phyloP scores from a whole-genome alignment of 2,797 vertebrate species.

The Emys orbicularis region DNA sequence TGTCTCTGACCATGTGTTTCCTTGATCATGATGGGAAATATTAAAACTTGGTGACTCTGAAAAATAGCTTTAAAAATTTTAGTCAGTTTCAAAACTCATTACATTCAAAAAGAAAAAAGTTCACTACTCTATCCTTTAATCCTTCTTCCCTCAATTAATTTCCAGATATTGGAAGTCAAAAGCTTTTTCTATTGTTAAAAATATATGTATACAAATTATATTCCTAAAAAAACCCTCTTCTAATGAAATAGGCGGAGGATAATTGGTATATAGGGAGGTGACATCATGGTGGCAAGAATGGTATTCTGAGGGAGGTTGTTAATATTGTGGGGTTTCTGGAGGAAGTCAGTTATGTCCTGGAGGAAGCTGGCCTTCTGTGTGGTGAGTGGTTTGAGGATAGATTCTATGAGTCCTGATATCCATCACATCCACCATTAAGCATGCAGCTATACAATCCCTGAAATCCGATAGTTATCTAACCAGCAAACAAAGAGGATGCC shows the following conservation, averaged over 20 bases:
- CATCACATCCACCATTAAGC: no score
- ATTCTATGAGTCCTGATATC: no score
- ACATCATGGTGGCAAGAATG: no score
- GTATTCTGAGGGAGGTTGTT: no score
- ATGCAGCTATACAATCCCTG: no score
- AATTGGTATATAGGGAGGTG: no score
- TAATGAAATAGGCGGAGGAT: conserved; percentile 18
- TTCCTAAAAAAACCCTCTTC: neutral
- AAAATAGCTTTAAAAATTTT: neutral
- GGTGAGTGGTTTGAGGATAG: no score
- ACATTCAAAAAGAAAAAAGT: neutral
- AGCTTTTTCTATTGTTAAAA: conserved; percentile 24
- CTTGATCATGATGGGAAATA: neutral
- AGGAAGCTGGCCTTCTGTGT: no score
- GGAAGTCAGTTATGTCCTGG: no score
- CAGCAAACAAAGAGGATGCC: no score
- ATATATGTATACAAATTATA: neutral
- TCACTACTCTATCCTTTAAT: neutral
- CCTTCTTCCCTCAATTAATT: conserved; percentile 9
- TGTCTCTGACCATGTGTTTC: conserved; percentile 51
- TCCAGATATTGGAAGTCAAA: neutral
- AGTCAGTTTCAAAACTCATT: conserved; percentile 2
- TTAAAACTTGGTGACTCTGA: neutral
- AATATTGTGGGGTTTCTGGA: no score
- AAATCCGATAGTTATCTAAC: no score